Percentiles rank a stretch among this genome's conserved stretches.
Conservation (phyloP, 2,113 vertebrate genomes). For the Arothron firmamentum region DNA sequence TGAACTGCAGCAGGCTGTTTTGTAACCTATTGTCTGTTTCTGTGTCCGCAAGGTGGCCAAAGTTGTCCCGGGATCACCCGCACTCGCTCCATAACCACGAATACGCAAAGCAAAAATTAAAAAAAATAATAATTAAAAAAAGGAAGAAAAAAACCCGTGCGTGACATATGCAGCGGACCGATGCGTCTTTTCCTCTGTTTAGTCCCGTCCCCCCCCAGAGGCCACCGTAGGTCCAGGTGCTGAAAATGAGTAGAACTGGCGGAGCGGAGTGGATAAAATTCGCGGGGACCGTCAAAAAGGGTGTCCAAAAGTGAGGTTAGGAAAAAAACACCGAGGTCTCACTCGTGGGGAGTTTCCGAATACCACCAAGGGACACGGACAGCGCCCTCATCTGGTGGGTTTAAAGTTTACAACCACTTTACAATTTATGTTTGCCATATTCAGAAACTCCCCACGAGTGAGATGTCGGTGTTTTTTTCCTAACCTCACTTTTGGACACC, state of each 20-base stretch:
- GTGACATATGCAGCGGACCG: not conserved
- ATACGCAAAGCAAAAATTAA: conserved; percentile 11
- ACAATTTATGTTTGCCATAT: not conserved
- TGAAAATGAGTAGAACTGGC: conserved; percentile 40
- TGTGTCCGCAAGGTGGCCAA: conserved; percentile 1
- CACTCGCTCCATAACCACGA: not conserved
- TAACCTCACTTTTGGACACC: too few relatives aligned
- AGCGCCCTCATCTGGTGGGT: conserved; percentile 23
- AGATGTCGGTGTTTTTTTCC: too few relatives aligned
- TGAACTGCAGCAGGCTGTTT: conserved; percentile 39
- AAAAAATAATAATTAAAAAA: not conserved
- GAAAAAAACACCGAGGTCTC: conserved; percentile 13
- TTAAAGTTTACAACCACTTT: too few relatives aligned
- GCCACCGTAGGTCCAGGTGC: conserved; percentile 6
- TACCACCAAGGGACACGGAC: not conserved
- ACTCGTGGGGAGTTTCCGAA: conserved; percentile 16
- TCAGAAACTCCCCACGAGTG: too few relatives aligned
- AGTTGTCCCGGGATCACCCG: conserved; percentile 14
- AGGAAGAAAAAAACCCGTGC: not conserved
- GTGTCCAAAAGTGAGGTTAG: conserved; percentile 30
- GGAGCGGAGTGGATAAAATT: conserved; percentile 53
- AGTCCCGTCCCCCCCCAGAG: not conserved
- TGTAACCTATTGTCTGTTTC: conserved; percentile 46
- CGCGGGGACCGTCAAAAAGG: conserved; percentile 60
- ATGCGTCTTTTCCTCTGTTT: not conserved